These are phyloP conservation scores for Hirundichthys speculiger DNA, from an alignment of 2,113 vertebrate species.

Conservation along the genomic window DNA sequence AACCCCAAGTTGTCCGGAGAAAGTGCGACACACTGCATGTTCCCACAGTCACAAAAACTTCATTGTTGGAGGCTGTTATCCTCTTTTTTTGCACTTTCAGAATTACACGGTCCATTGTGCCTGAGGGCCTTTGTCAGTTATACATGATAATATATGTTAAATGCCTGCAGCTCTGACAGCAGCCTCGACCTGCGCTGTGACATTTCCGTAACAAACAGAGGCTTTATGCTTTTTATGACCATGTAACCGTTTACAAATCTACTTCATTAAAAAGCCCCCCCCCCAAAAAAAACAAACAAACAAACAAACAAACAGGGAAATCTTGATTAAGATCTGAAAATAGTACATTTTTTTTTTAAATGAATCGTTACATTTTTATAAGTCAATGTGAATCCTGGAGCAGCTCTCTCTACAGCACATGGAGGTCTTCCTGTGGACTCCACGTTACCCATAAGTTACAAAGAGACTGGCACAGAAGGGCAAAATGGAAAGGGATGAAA, in stretches of 20 bases:
- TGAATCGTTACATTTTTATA: too few relatives aligned
- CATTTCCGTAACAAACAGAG: slow-evolving; percentile 51
- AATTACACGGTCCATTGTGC: background rate
- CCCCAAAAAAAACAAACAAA: background rate
- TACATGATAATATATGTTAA: slow-evolving; percentile 59
- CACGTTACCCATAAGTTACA: too few relatives aligned
- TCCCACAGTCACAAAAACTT: slow-evolving; percentile 10
- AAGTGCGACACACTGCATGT: background rate
- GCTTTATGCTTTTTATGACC: slow-evolving; percentile 37
- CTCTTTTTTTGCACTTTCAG: slow-evolving; percentile 2
- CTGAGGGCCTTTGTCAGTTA: slow-evolving; percentile 10
- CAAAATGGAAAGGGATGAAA: too few relatives aligned
- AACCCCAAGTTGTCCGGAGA: slow-evolving; percentile 7
- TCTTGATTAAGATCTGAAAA: too few relatives aligned
- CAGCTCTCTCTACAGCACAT: too few relatives aligned
- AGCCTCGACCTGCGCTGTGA: slow-evolving; percentile 20
- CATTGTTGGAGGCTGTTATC: slow-evolving; percentile 12
- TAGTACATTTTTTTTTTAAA: too few relatives aligned
- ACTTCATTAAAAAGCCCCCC: background rate
- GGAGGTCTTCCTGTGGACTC: too few relatives aligned
- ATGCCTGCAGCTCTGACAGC: slow-evolving; percentile 20
- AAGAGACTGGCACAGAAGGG: too few relatives aligned
- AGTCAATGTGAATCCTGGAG: too few relatives aligned
- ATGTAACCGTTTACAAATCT: slow-evolving; percentile 7
- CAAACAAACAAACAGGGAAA: too few relatives aligned